These are phyloP conservation scores for Lepus americanus DNA, from an alignment of 2,113 vertebrate species.

Conservation along the genomic window DNA sequence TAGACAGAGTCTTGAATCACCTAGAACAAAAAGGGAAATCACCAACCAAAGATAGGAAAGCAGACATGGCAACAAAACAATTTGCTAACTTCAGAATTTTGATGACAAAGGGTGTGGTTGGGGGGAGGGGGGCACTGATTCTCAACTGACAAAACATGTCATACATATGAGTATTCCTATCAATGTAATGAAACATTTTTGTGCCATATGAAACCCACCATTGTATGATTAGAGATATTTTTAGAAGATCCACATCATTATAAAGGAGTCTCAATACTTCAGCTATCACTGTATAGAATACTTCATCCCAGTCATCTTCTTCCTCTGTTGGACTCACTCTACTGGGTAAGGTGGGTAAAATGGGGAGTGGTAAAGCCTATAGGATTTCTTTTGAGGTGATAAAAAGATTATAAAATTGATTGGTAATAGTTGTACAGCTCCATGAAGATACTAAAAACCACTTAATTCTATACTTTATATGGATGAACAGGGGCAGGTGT, in stretches of 20 bases:
- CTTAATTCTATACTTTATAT: background rate
- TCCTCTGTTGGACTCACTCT: constrained; percentile 40
- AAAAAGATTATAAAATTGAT: background rate
- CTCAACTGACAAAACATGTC: background rate
- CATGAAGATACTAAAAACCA: background rate
- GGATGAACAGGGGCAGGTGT: no score
- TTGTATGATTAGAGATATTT: constrained; percentile 40
- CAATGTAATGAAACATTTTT: constrained; percentile 1
- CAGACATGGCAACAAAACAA: background rate
- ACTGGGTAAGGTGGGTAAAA: background rate
- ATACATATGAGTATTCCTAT: background rate
- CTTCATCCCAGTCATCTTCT: constrained; percentile 2
- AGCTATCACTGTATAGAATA: constrained; percentile 23
- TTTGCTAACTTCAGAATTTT: constrained; percentile 20
- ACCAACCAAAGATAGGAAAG: background rate
- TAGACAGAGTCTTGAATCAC: background rate
- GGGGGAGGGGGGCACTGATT: background rate
- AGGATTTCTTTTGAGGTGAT: background rate
- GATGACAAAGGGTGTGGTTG: background rate
- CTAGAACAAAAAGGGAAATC: background rate
- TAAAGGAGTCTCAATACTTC: constrained; percentile 31
- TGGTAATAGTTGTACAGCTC: background rate
- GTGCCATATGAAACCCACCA: constrained; percentile 14
- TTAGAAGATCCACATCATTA: background rate
- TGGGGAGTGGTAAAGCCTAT: background rate